Percentiles rank a stretch among this genome's conserved stretches.
phyloP scores from a whole-genome alignment of 2,797 vertebrate genomes.

The Lagorchestes hirsutus region DNA sequence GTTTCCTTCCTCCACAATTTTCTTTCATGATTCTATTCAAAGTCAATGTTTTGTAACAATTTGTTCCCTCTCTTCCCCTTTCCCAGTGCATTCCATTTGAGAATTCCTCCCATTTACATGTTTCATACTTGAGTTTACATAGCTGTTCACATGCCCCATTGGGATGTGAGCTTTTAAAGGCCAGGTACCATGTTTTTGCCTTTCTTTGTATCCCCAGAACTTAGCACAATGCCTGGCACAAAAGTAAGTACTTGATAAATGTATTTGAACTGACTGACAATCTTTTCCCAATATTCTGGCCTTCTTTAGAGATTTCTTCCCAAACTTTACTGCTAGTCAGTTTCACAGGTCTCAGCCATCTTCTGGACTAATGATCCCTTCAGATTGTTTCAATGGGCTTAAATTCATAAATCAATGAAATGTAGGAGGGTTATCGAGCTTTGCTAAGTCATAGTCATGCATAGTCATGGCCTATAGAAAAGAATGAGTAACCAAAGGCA shows the following conservation, averaged over 20 bases:
- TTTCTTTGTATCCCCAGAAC: neutral
- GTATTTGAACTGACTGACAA: neutral
- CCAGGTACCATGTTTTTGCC: neutral
- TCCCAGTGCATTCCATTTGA: neutral
- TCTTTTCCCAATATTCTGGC: neutral
- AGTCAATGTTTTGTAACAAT: neutral
- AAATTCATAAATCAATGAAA: neutral
- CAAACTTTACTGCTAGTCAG: neutral
- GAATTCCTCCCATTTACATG: neutral
- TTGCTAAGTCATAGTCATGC: neutral
- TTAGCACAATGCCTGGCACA: neutral
- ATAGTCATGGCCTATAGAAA: neutral
- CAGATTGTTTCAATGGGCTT: neutral
- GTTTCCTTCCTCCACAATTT: neutral
- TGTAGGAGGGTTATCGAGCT: neutral
- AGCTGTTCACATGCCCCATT: neutral
- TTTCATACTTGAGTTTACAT: neutral
- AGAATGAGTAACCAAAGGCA: neutral
- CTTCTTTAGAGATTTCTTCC: neutral
- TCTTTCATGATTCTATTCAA: neutral
- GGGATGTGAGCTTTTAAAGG: neutral
- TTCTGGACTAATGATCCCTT: neutral
- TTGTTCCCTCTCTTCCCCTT: neutral
- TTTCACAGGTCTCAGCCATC: neutral
- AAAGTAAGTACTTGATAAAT: neutral